These are phyloP conservation scores for Propithecus deckenii DNA, from an alignment of 2,797 vertebrate species.

Conservation along the genomic window DNA sequence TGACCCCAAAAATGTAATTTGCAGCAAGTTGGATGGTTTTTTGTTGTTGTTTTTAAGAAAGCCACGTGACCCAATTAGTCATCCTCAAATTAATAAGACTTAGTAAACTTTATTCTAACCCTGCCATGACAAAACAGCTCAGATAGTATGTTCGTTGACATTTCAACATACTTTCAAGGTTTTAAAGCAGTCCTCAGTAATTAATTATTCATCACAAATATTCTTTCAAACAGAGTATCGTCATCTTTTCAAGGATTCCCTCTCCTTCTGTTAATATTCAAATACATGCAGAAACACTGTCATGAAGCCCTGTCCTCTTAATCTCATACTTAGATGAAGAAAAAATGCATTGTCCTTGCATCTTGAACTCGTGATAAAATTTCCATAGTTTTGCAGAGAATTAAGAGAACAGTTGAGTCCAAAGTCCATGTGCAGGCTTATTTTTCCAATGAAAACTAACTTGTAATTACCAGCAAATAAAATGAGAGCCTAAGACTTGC, in stretches of 20 bases:
- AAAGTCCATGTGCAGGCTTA: not conserved
- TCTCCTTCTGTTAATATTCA: not conserved
- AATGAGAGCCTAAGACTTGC: not conserved
- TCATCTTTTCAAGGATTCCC: not conserved
- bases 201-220: not conserved
- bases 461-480: not conserved
- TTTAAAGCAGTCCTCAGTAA: not conserved
- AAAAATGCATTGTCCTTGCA: not conserved
- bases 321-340: not conserved
- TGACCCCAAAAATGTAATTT: not conserved
- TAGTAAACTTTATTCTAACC: constrained; percentile 15
- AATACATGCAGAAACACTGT: not conserved
- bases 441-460: not conserved
- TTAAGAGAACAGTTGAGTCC: not conserved
- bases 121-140: not conserved
- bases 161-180: not conserved
- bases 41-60: not conserved
- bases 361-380: not conserved
- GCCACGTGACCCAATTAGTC: not conserved
- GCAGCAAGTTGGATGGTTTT: not conserved
- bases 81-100: not conserved
- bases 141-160: not conserved
- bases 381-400: not conserved
- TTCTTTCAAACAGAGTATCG: not conserved
- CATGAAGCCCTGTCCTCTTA: not conserved